phyloP scores from a whole-genome alignment of 2,113 vertebrate genomes.

The Electrona antarctica region DNA sequence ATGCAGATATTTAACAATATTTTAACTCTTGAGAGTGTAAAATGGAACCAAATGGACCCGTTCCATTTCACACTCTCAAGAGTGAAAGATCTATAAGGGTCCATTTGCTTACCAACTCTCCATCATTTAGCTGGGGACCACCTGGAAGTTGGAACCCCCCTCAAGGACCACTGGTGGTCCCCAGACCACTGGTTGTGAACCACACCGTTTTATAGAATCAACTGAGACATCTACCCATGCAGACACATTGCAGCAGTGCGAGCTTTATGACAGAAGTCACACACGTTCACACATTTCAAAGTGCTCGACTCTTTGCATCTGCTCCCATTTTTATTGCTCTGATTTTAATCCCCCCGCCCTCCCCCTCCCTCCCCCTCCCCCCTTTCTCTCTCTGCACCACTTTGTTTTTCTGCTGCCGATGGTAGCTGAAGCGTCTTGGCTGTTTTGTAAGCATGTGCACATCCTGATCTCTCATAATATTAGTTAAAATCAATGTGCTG shows the following conservation, averaged over 20 bases:
- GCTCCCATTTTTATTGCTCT: conserved; percentile 75
- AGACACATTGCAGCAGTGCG: conserved; percentile 54
- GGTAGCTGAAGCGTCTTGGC: conserved; percentile 80
- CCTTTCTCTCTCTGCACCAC: conserved; percentile 33
- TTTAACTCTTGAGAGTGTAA: too few species aligned
- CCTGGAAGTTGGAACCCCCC: too few species aligned
- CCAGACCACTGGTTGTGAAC: too few species aligned
- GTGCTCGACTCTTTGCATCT: conserved; percentile 79
- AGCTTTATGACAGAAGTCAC: conserved; percentile 82
- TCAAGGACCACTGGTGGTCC: too few species aligned
- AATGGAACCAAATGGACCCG: too few species aligned
- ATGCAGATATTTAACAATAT: too few species aligned
- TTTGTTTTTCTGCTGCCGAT: conserved; percentile 73
- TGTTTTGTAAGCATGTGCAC: conserved; percentile 99
- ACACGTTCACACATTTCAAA: conserved; percentile 82
- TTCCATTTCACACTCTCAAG: too few species aligned
- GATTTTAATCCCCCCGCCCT: conserved; percentile 58
- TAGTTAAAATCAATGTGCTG: conserved; percentile 99
- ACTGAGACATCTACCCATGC: conserved; percentile 66
- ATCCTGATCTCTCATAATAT: conserved; percentile 99
- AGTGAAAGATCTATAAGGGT: too few species aligned
- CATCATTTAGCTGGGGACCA: too few species aligned
- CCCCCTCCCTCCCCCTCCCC: neutral
- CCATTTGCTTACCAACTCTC: too few species aligned
- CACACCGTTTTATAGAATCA: conserved; percentile 51